phyloP scores from a whole-genome alignment of 2,888 invertebrate genomes.

The Diachrysia chrysitis region DNA sequence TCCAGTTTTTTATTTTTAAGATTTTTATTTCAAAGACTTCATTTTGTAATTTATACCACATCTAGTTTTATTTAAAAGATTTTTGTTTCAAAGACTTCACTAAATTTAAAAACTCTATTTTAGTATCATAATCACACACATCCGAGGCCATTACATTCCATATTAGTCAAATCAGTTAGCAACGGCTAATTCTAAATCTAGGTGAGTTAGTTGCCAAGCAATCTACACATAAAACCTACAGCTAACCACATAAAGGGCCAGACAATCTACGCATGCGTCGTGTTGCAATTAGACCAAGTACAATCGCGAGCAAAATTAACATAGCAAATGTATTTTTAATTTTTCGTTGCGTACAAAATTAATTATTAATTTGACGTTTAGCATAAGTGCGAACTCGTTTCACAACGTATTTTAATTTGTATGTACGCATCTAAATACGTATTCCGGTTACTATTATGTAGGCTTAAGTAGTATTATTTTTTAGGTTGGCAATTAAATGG shows the following conservation, averaged over 20 bases:
- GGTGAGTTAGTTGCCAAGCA: constrained; percentile 37
- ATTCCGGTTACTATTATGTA: constrained; percentile 33
- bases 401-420: constrained; percentile 31
- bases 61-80: too few species aligned
- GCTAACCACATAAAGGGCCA: constrained; percentile 31
- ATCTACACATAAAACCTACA: constrained; percentile 25
- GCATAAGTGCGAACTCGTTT: constrained; percentile 35
- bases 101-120: too few species aligned
- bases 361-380: constrained; percentile 48
- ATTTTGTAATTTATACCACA: too few species aligned
- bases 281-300: constrained; percentile 46
- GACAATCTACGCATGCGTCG: constrained; percentile 27
- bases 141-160: constrained; percentile 4
- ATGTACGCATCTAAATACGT: constrained; percentile 29
- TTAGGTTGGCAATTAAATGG: constrained; percentile 30
- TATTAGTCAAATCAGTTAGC: constrained; percentile 19
- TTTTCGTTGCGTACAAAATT: constrained; percentile 46
- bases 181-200: constrained; percentile 20
- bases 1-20: too few species aligned
- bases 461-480: constrained; percentile 18
- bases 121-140: too few species aligned
- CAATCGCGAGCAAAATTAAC: constrained; percentile 42
- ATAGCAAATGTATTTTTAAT: constrained; percentile 34
- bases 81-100: too few species aligned
- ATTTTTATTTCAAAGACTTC: too few species aligned